A percentile compares a stretch with the other conserved stretches of the same genome.
These are phyloP conservation scores for Botia almorhae DNA, from an alignment of 2,797 vertebrate species.

Conservation along the genomic window DNA sequence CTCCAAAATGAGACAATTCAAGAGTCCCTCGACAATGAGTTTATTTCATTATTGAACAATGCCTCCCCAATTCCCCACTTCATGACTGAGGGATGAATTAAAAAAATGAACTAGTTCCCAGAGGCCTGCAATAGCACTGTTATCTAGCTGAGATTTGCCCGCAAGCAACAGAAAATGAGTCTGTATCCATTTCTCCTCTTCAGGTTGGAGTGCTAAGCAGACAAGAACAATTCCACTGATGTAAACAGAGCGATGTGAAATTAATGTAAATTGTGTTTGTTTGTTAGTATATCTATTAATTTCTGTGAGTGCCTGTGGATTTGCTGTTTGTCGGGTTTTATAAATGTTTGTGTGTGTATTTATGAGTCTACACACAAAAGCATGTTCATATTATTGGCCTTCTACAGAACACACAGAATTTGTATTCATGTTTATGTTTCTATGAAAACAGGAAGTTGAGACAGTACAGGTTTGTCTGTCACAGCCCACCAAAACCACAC, in stretches of 20 bases:
- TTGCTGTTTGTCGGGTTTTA: background rate
- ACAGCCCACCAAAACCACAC: background rate
- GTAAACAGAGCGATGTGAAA: background rate
- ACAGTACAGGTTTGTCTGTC: background rate
- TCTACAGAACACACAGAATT: too few species aligned
- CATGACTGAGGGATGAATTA: constrained; percentile 56
- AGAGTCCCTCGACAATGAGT: constrained; percentile 56
- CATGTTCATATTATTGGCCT: background rate
- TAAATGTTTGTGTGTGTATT: background rate
- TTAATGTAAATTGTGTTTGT: constrained; percentile 26
- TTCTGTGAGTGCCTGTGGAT: background rate
- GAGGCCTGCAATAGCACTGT: constrained; percentile 63
- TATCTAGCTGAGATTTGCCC: constrained; percentile 52
- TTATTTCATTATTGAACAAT: constrained; percentile 73
- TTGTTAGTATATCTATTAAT: constrained; percentile 26
- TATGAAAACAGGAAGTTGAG: background rate
- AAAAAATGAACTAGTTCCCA: constrained; percentile 70
- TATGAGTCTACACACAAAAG: background rate
- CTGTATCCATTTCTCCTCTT: constrained; percentile 11
- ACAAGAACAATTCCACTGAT: constrained; percentile 14
- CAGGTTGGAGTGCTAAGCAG: constrained; percentile 6
- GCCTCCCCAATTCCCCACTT: constrained; percentile 70
- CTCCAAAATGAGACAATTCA: constrained; percentile 15
- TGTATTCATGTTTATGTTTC: background rate
- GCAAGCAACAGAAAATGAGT: constrained; percentile 21